A percentile compares a stretch with the other conserved stretches of the same genome.
These are phyloP conservation scores for Drusus annulatus DNA, from an alignment of 1,140 invertebrate species.

Conservation along the genomic window DNA sequence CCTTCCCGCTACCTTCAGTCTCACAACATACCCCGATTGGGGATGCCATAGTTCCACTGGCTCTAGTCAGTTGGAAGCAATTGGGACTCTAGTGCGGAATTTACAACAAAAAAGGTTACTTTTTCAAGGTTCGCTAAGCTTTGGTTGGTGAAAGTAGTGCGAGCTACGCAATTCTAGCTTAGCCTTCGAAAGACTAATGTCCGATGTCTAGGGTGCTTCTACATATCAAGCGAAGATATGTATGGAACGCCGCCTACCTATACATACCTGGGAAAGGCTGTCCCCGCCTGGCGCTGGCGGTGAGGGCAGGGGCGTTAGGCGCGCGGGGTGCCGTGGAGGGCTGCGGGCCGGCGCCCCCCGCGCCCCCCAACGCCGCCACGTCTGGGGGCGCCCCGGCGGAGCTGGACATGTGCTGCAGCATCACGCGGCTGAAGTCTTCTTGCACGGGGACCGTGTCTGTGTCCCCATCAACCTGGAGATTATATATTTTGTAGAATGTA, in stretches of 20 bases:
- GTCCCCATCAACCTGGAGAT: conserved; percentile 82
- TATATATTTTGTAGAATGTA: no score
- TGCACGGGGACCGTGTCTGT: conserved; percentile 83
- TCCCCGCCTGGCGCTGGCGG: not conserved
- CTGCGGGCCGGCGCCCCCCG: conserved; percentile 40
- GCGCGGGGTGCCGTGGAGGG: conserved; percentile 4
- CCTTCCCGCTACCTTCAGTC: no score
- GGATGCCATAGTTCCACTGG: no score
- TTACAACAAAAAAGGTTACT: no score
- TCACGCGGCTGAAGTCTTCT: conserved; percentile 79
- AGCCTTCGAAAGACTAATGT: no score
- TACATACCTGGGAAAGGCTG: conserved; percentile 50
- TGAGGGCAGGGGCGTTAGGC: conserved; percentile 54
- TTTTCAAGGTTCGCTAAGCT: no score
- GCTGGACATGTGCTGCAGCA: conserved; percentile 77
- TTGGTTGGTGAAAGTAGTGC: no score
- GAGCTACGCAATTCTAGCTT: no score
- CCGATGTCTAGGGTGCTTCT: not conserved
- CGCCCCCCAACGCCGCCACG: conserved; percentile 40
- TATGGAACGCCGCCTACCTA: conserved; percentile 37
- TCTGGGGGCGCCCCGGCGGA: conserved; percentile 62
- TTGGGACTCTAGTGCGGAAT: no score
- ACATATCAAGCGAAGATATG: conserved; percentile 36
- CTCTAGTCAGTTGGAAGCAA: no score
- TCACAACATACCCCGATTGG: no score